Base-by-base conservation (phyloP, 1,140 invertebrate species). In the Drosophila paulistorum region DNA sequence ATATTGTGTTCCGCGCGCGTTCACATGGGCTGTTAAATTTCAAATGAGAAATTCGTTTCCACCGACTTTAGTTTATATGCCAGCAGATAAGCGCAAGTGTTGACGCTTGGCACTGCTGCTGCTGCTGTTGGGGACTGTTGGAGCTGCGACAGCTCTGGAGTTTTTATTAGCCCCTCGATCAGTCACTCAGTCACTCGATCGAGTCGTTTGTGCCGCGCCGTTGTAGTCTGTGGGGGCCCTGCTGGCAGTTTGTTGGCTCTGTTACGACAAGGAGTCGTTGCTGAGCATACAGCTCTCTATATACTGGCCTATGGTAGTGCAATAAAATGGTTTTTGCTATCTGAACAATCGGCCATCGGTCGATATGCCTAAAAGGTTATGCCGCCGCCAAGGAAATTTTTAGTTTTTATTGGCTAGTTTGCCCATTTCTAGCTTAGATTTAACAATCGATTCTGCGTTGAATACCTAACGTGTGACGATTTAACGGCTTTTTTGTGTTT, bases 51-150 rank as follows among this genome's bases (percentile, higher is more conserved):
- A 80, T 74, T 77, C 10, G 80, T 90, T 89, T 90, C 81, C 72
- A 76, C 59, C 48, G 90, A 68, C 80, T 91, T 91, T 82, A 81
- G 90, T 85, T 91, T 91, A 91, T 91, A 91, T 91, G 90, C 79
- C 83, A 84, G 73, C 74, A 90, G 90, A 91, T 91, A 91, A 91
- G 90, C 90, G 67, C 42, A 45, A 63, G 57, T 64, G 70, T 65
- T 75, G 63, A 68, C 61, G 51, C 35, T 35, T 35, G 35, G 1
- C 17, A 37, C 64, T 71, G 68, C 65, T 51, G 65, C 14, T 48
- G 68, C 61, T 48, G 77, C 45, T 73, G 78, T 64, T 71, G 71
- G 55, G 54, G 75, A 42, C 9, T 4, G 65, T 45, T 60, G 14
- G 10, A 2, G 65, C 57, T 60, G 14, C 37, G 10, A 1, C 11